Base-by-base conservation (phyloP, 2,888 invertebrate genomes). In the Orchesella flavescens region DNA sequence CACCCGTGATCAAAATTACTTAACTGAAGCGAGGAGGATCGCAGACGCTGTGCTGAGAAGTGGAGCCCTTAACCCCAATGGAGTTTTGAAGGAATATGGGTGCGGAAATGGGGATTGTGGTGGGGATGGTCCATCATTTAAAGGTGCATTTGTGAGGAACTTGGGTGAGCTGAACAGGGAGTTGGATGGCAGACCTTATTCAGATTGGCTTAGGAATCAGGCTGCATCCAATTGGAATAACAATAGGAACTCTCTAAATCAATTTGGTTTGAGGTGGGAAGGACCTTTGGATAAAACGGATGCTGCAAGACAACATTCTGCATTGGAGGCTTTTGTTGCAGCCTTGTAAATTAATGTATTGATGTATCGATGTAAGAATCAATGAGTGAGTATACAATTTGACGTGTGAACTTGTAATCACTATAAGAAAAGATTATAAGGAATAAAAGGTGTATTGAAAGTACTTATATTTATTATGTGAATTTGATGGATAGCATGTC, bases 71-170 rank as follows among this genome's bases (percentile, higher is more conserved):
- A 87, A 85, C 77, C 77, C 76, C 0, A 85, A 86, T 53, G 84
- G 84, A 1, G 72, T 87, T 65, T 72, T 88, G 21, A 69, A 63
- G n/a, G 88, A 88, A 44, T 85, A 85, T 46, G 86, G 83, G n/a
- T 87, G 85, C n/a, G 85, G 84, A 0, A 71, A 78, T 53, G 86
- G 86, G 2, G 88, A 85, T 17, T 86, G 87, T 17, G 87, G 86
- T 66, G 76, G 4, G 12, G 85, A 87, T 59, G 85, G 83, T 12
- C 85, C 86, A 13, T 72, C 82, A 2, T 87, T 87, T 43, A 87
- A 87, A 46, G 88, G 88, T 13, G 78, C 78, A 1, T 87, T 87
- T 73, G 77, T 86, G 1, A 65, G 88, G n/a, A 87, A 87, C 63
- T 44, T 88, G 15, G 87, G 86, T 17, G 88, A 87, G 55, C 76